phyloP scores from a whole-genome alignment of 2,113 vertebrate species.

The Apaloderma vittatum region DNA sequence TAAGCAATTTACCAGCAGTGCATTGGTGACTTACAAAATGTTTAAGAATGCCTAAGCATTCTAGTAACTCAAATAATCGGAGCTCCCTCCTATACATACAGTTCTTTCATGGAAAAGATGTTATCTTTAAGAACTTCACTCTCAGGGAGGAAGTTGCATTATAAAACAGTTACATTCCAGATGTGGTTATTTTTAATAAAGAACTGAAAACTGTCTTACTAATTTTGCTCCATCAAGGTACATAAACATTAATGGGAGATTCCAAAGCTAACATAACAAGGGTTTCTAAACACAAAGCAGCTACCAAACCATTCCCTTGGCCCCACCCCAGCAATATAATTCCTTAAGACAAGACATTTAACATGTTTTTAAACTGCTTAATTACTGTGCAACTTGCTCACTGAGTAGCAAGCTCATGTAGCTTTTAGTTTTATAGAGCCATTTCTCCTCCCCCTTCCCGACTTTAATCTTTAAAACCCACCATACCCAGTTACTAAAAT shows the following conservation, averaged over 20 bases:
- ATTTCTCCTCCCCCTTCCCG: slow-evolving; percentile 7
- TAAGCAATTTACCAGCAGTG: slow-evolving; percentile 2
- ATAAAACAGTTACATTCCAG: not conserved
- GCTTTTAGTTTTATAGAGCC: not conserved
- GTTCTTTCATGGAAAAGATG: not conserved
- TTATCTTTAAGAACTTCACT: not conserved
- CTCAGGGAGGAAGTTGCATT: not conserved
- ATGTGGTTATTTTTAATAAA: not conserved
- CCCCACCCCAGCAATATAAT: not conserved
- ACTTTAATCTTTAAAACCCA: slow-evolving; percentile 43
- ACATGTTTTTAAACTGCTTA: slow-evolving; percentile 2
- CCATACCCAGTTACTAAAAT: slow-evolving; percentile 34
- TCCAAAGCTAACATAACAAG: not conserved
- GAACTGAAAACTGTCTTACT: not conserved
- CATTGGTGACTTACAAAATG: not conserved
- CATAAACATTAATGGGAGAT: not conserved
- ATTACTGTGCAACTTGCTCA: slow-evolving; percentile 46
- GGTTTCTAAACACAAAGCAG: slow-evolving; percentile 19
- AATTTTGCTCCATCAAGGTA: not conserved
- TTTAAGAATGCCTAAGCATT: not conserved
- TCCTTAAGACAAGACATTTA: not conserved
- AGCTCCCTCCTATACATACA: not conserved
- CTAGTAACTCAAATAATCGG: not conserved
- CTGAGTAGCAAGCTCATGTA: not conserved
- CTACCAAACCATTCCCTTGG: not conserved